Evolutionary conservation across 2,888 invertebrate species (phyloP).

Genomic region (Stenurella melanura): DNA sequence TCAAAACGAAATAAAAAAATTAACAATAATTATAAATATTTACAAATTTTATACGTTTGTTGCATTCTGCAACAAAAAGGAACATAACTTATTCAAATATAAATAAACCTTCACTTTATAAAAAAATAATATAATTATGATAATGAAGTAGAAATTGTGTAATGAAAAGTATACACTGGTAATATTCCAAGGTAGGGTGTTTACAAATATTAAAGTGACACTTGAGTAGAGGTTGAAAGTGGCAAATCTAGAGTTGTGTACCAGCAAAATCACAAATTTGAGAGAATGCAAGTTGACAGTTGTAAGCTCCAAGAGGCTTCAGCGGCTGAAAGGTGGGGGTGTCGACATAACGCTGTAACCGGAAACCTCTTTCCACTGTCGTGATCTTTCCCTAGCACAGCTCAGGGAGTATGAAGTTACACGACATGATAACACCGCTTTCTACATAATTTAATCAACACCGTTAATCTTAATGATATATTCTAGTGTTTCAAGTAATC

Average conservation of each 20-base stretch:
- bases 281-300: constrained; percentile 66
- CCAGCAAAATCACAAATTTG: constrained; percentile 59
- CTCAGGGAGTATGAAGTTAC: constrained; percentile 70
- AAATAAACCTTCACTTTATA: constrained; percentile 53
- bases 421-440: constrained; percentile 63
- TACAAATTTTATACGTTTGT: constrained; percentile 41
- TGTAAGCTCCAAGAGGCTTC: constrained; percentile 60
- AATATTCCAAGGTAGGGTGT: constrained; percentile 31
- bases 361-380: constrained; percentile 68
- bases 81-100: constrained; percentile 51
- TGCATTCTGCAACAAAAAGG: constrained; percentile 23
- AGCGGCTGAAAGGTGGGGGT: constrained; percentile 54
- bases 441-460: constrained; percentile 65
- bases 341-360: constrained; percentile 66
- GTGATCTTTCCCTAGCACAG: constrained; percentile 64
- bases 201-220: constrained; percentile 37
- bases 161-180: constrained; percentile 36
- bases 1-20: constrained; percentile 54
- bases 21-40: constrained; percentile 55
- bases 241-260: constrained; percentile 41
- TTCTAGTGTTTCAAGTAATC: constrained; percentile 18
- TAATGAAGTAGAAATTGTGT: constrained; percentile 27
- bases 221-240: constrained; percentile 40
- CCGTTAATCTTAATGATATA: constrained; percentile 51
- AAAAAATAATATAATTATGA: constrained; percentile 35